Conservation (phyloP, 1,140 invertebrate species). For the Drosophila simulans region DNA sequence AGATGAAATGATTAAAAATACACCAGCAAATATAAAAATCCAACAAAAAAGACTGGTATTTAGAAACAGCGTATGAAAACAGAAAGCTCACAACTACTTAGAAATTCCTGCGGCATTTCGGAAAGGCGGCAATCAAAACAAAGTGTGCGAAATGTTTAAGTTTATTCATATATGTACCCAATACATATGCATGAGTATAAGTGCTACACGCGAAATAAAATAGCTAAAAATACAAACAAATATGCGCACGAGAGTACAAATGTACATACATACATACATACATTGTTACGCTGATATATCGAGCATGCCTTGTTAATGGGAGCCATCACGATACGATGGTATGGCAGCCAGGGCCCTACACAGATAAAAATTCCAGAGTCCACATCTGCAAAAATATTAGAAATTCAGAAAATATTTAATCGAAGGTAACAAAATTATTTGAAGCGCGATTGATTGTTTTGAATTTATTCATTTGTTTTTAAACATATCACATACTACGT, state of each 20-base stretch:
- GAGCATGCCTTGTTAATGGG: conserved; percentile 46
- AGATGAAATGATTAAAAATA: conserved; percentile 30
- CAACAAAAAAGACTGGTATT: conserved; percentile 54
- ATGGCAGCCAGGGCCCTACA: conserved; percentile 23
- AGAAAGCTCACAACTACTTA: conserved; percentile 35
- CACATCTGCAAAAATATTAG: no score
- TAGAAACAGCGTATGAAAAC: conserved; percentile 74
- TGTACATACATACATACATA: not conserved
- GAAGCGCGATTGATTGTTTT: not conserved
- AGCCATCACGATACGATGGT: conserved; percentile 38
- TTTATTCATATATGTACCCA: conserved; percentile 27
- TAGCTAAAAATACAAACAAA: conserved; percentile 54
- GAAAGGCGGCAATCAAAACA: conserved; percentile 70
- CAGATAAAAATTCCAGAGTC: not conserved
- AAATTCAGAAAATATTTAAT: not conserved
- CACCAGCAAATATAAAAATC: not conserved
- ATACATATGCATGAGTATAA: conserved; percentile 12
- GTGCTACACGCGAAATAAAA: conserved; percentile 38
- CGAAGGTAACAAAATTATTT: not conserved
- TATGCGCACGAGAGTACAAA: conserved; percentile 25
- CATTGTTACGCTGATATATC: conserved; percentile 13
- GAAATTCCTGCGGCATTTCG: conserved; percentile 15
- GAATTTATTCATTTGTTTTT: not conserved
- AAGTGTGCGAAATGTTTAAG: conserved; percentile 73
- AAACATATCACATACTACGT: not conserved